Conservation (phyloP, 2,113 vertebrate species). For the Cyanistes caeruleus region DNA sequence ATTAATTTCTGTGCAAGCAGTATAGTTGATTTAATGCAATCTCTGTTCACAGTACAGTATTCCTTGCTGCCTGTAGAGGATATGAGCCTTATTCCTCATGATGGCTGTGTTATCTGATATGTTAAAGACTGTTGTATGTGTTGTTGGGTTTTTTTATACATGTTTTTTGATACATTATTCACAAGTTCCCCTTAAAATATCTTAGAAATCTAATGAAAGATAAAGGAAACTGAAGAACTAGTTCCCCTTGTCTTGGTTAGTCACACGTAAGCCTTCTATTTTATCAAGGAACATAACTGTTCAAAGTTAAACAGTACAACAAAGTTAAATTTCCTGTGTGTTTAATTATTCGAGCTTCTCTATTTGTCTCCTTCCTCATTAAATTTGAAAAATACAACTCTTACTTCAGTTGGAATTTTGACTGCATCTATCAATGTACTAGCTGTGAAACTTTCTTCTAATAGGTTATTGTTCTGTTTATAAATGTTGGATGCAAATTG, state of each 20-base stretch:
- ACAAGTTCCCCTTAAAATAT: neutral
- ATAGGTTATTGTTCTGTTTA: neutral
- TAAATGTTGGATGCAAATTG: neutral
- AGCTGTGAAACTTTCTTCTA: neutral
- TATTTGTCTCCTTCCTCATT: neutral
- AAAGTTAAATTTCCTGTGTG: neutral
- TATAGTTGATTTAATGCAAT: neutral
- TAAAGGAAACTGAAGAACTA: neutral
- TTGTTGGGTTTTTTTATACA: accelerated
- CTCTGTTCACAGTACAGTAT: neutral
- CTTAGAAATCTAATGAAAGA: neutral
- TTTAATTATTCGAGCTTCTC: neutral
- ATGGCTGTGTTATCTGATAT: neutral
- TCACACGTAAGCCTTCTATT: neutral
- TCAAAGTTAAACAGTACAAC: neutral
- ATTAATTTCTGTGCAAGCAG: neutral
- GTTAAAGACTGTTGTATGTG: neutral
- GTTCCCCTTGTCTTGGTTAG: neutral
- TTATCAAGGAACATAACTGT: neutral
- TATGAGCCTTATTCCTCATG: neutral
- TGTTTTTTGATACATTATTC: neutral
- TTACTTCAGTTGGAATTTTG: neutral
- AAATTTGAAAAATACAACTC: neutral
- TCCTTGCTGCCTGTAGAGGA: neutral
- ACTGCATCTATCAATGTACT: neutral